Evolutionary conservation across 2,888 invertebrate genomes (phyloP), one percentile per base, ranked within the genome.

Genomic region (Alloscopus bannaensis): DNA sequence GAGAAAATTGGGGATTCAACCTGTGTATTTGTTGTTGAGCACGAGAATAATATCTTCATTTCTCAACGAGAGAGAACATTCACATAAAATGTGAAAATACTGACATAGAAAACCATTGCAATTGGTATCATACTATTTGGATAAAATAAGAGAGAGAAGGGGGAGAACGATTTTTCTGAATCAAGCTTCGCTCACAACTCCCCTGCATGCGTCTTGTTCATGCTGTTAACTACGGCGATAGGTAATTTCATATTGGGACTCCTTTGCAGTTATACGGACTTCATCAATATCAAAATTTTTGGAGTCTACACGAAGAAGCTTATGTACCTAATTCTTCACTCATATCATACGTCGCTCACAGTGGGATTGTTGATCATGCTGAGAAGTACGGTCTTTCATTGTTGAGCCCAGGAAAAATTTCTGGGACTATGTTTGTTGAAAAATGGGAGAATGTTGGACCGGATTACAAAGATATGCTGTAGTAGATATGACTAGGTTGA

Each of bases 361-460:
- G 60, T 60, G 16, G 31, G 57, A 40, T 20, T 64, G 62, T 45
- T 29, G 57, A 2, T 65, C 73, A 36, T 57, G 73, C 73, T 73
- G 73, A 29, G 72, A 64, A 47, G 50, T 50, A 71, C 62, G 60
- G 29, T 26, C 59, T 31, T 24, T 11, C 59, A 29, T 59, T 28
- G 55, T 57, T 60, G n/a, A n/a, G n/a, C n/a, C n/a, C n/a, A n/a
- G n/a, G n/a, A n/a, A n/a, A n/a, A n/a, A n/a, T n/a, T n/a, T n/a
- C n/a, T n/a, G n/a, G n/a, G n/a, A n/a, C n/a, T n/a, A n/a, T n/a
- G n/a, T n/a, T n/a, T n/a, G n/a, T n/a, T n/a, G n/a, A n/a, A n/a
- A n/a, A n/a, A n/a, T n/a, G n/a, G n/a, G n/a, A n/a, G n/a, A n/a
- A n/a, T n/a, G n/a, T n/a, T n/a, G n/a, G n/a, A n/a, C n/a, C n/a